Conservation (phyloP, 2,113 vertebrate species). For the Hippocampus barbouri region DNA sequence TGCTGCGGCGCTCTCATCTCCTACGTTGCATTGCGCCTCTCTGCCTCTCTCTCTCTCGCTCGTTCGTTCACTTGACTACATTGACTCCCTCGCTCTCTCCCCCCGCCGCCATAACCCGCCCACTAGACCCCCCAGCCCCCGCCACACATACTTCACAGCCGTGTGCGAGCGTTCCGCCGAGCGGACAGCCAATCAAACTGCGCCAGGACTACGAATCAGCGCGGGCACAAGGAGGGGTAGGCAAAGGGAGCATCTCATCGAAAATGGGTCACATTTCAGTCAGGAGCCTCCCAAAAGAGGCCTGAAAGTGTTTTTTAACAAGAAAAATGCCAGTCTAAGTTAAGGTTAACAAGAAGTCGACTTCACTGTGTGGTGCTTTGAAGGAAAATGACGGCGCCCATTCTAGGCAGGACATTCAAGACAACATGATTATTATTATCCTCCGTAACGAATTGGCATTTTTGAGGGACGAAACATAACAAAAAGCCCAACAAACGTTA, state of each 20-base stretch:
- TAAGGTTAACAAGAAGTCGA: too few species aligned
- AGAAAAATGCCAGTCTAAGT: too few species aligned
- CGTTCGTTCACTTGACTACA: constrained; percentile 16
- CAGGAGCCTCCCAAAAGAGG: too few species aligned
- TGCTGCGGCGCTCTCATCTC: constrained; percentile 32
- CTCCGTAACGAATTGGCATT: too few species aligned
- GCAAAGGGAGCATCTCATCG: background rate
- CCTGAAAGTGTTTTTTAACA: too few species aligned
- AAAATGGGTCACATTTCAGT: too few species aligned
- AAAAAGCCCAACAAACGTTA: too few species aligned
- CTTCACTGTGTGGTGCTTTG: too few species aligned
- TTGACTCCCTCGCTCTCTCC: constrained; percentile 9
- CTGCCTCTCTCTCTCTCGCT: constrained; percentile 26
- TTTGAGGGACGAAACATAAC: too few species aligned
- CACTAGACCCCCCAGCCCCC: constrained; percentile 27
- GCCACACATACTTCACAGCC: constrained; percentile 57
- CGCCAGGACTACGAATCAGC: background rate
- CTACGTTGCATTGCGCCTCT: constrained; percentile 3
- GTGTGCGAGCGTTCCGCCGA: constrained; percentile 29
- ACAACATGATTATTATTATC: too few species aligned
- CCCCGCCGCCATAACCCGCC: constrained; percentile 13
- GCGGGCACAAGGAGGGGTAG: background rate
- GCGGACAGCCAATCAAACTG: constrained; percentile 12
- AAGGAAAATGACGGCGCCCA: too few species aligned
- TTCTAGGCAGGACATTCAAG: too few species aligned